A percentile compares a stretch with the other conserved stretches of the same genome.
phyloP scores from a whole-genome alignment of 2,888 invertebrate species.

The Erannis defoliaria region DNA sequence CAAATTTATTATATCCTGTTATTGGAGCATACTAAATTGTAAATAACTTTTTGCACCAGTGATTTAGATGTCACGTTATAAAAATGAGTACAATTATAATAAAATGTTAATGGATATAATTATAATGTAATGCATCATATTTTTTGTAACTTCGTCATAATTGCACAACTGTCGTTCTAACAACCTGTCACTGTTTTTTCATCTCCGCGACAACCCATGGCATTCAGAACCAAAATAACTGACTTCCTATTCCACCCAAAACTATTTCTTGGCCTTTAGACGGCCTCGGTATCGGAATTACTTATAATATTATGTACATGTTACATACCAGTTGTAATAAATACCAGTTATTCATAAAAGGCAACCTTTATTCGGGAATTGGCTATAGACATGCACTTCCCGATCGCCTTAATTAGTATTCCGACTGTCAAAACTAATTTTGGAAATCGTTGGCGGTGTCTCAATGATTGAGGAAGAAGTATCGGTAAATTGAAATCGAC shows the following conservation, averaged over 20 bases:
- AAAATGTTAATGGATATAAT: background rate
- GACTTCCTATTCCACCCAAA: slow-evolving; percentile 45
- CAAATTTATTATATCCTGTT: background rate
- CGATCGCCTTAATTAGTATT: slow-evolving; percentile 47
- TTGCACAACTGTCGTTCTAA: slow-evolving; percentile 8
- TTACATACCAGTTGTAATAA: slow-evolving; percentile 31
- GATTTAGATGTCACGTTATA: too few species aligned
- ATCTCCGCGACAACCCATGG: slow-evolving; percentile 29
- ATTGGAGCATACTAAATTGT: background rate
- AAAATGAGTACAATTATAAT: background rate
- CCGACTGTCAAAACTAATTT: slow-evolving; percentile 32
- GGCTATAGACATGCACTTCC: slow-evolving; percentile 53
- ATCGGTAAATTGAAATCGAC: slow-evolving; percentile 8
- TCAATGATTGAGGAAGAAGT: slow-evolving; percentile 3
- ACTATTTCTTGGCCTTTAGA: slow-evolving; percentile 51
- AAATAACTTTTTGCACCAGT: background rate
- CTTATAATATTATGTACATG: slow-evolving; percentile 29
- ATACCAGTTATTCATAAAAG: slow-evolving; percentile 38
- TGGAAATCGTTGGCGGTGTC: slow-evolving; percentile 6
- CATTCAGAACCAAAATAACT: slow-evolving; percentile 34
- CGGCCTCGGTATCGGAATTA: slow-evolving; percentile 48
- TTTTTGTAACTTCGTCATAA: slow-evolving; percentile 7
- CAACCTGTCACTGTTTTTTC: slow-evolving; percentile 12
- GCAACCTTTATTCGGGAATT: slow-evolving; percentile 41
- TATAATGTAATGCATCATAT: slow-evolving; percentile 1